Evolutionary conservation across 2,888 invertebrate genomes (phyloP).

Genomic region (Rhagonycha fulva): DNA sequence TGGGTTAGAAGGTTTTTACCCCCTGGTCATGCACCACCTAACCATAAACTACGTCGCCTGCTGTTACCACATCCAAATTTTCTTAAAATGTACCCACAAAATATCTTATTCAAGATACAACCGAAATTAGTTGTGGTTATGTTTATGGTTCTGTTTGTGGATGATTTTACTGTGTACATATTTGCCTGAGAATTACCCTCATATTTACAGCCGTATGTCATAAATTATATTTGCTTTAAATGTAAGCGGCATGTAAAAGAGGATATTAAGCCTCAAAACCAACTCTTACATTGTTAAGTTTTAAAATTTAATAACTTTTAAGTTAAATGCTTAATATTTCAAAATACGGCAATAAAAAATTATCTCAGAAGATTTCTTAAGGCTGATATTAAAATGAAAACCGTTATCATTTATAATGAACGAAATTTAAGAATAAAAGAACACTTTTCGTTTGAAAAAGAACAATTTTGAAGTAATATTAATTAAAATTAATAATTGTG

Average conservation of each 20-base stretch:
- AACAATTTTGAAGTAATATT: neutral
- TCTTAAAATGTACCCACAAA: constrained; percentile 27
- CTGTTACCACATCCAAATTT: constrained; percentile 38
- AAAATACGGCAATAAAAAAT: neutral
- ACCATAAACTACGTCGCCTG: constrained; percentile 36
- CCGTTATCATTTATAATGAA: neutral
- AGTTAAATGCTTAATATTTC: neutral
- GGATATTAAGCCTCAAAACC: constrained; percentile 7
- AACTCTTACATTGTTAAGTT: constrained; percentile 8
- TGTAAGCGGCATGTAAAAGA: constrained; percentile 14
- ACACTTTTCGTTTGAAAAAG: neutral
- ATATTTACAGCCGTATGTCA: constrained; percentile 24
- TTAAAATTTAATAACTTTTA: constrained; percentile 5
- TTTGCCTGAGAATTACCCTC: constrained; percentile 30
- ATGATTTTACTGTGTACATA: constrained; percentile 28
- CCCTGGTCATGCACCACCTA: constrained; percentile 35
- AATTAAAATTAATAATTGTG: neutral
- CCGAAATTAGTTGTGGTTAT: constrained; percentile 21
- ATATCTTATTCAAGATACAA: constrained; percentile 20
- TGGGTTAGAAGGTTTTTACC: constrained; percentile 41
- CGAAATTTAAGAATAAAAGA: neutral
- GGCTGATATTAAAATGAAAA: neutral
- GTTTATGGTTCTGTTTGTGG: constrained; percentile 27
- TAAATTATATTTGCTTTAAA: constrained; percentile 28
- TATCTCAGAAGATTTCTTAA: neutral